Base-by-base conservation (phyloP, 2,888 invertebrate genomes). In the Perizoma flavofasciatum region DNA sequence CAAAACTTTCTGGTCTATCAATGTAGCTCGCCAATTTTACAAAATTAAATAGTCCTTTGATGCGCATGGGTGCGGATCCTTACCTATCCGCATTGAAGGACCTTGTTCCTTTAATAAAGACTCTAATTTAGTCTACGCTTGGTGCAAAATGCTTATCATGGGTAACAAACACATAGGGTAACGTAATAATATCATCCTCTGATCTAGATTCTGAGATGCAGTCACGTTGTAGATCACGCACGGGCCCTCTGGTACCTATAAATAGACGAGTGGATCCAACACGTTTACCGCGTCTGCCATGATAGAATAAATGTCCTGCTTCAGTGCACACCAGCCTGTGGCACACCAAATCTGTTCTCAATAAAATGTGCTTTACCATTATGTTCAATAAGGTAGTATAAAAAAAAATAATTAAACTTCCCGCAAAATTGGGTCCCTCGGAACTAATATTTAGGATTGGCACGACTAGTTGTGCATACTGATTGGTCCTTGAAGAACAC, bases 211-310 rank as follows among this genome's bases (percentile, higher is more conserved):
- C 60, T 65, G 32, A 60, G 57, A 59, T 67, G 64, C 63, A 67
- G 54, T 67, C 69, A 67, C 67, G 65, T 69, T 69, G 63, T 65
- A 63, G 50, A 55, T 55, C 68, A 65, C 58, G 61, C 62, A 48
- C 43, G 49, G 56, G 49, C 61, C 57, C 61, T 61, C 57, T 62
- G 53, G 55, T 61, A 50, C 22, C 76, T 77, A 79, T 77, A 78
- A 80, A 81, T 81, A 80, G 74, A 70, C 66, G 69, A 53, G 55
- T 64, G 64, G 59, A 62, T 57, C 60, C 54, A 67, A 65, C 60
- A 61, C 65, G 53, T 55, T 63, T 58, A 54, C 58, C 55, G 55
- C 57, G 59, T 55, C 63, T 55, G 52, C 58, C 49, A 54, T 67
- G 60, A 69, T 69, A 69, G 69, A 67, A 67, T 67, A 69, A n/a